Conservation (phyloP, 1,140 invertebrate species). For the Zeugodacus cucurbitae region DNA sequence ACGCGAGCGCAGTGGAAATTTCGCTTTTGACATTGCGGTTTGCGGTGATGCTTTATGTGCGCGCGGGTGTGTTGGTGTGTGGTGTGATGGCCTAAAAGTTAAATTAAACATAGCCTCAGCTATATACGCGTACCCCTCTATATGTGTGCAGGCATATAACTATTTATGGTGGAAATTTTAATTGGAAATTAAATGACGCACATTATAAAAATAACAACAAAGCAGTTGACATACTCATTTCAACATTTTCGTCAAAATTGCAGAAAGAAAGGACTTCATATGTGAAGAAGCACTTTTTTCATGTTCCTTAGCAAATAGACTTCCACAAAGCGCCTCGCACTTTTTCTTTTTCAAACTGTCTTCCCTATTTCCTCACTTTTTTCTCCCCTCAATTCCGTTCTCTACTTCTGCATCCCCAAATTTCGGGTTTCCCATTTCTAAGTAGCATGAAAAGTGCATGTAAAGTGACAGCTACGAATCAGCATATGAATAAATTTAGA, state of each 20-base stretch:
- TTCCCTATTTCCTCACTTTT: neutral
- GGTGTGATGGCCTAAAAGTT: neutral
- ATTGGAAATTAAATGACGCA: neutral
- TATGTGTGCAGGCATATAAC: neutral
- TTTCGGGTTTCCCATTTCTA: too few species aligned
- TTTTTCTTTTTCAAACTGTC: neutral
- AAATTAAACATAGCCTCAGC: neutral
- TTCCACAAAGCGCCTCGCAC: too few species aligned
- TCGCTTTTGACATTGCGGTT: neutral
- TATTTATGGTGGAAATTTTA: slow-evolving; percentile 20
- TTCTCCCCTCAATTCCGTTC: neutral
- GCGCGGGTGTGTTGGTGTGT: neutral
- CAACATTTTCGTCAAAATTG: neutral
- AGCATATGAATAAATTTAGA: neutral
- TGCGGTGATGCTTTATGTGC: neutral
- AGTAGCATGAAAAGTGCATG: slow-evolving; percentile 9
- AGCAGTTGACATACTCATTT: neutral
- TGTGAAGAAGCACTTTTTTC: too few species aligned
- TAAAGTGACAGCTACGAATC: neutral
- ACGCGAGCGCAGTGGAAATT: neutral
- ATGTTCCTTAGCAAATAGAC: too few species aligned
- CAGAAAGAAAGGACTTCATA: too few species aligned
- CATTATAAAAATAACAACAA: neutral
- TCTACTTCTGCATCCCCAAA: neutral
- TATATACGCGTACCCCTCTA: neutral